Evolutionary conservation across 2,797 vertebrate genomes (phyloP).

Genomic region (Ispidina lecontei): DNA sequence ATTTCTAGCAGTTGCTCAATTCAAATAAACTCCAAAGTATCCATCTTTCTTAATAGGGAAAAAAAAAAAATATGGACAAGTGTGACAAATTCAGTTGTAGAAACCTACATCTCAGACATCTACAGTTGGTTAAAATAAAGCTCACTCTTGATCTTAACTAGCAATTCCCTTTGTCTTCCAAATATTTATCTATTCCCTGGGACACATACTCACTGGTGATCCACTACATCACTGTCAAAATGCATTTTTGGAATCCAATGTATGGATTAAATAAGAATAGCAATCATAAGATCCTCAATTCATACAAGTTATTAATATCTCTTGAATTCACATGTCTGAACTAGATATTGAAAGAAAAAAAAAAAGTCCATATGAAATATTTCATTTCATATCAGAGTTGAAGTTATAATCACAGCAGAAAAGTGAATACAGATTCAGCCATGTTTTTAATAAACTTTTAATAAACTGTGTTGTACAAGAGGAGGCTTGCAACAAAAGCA

Average conservation of each 20-base stretch:
- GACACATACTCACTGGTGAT: background rate
- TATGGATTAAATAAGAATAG: background rate
- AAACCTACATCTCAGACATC: background rate
- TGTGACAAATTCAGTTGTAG: background rate
- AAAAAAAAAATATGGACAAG: background rate
- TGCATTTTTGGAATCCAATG: background rate
- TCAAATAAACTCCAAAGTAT: background rate
- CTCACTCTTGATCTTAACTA: background rate
- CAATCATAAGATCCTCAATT: background rate
- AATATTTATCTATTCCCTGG: background rate
- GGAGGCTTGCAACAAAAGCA: background rate
- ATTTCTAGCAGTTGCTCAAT: background rate
- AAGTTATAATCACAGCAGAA: background rate
- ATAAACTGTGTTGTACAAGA: background rate
- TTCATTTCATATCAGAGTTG: background rate
- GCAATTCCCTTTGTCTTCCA: background rate
- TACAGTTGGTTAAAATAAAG: background rate
- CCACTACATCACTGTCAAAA: background rate
- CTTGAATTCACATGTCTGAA: background rate
- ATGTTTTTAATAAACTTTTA: background rate
- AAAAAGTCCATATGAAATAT: background rate
- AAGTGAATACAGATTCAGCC: background rate
- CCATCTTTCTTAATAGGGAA: background rate
- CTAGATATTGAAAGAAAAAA: background rate
- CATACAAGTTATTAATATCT: background rate